Evolutionary conservation across 2,113 vertebrate genomes (phyloP).

Genomic region (Carettochelys insculpta): DNA sequence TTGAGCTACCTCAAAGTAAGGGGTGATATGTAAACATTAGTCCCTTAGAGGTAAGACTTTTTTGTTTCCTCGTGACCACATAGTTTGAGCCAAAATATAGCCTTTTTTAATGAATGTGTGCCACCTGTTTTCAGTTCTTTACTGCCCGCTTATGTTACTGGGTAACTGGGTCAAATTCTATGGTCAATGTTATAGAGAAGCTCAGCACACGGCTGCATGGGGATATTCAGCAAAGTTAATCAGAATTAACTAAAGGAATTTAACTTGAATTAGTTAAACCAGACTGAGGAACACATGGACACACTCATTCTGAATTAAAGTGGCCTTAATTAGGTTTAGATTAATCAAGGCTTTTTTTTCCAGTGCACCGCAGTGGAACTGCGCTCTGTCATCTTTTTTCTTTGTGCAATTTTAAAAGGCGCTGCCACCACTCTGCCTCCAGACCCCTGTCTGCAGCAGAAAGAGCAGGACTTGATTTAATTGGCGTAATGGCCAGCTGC

Average conservation of each 20-base stretch:
- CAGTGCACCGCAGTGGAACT: too few species aligned
- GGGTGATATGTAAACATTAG: background rate
- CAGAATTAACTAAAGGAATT: background rate
- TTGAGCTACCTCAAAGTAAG: background rate
- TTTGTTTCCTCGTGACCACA: background rate
- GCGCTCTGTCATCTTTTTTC: too few species aligned
- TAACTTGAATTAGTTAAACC: background rate
- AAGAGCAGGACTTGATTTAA: too few species aligned
- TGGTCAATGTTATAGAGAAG: background rate
- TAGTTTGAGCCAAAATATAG: background rate
- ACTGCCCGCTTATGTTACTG: rapidly evolving
- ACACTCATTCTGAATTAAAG: background rate
- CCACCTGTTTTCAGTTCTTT: background rate
- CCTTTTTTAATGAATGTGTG: background rate
- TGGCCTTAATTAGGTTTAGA: background rate
- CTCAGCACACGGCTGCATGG: background rate
- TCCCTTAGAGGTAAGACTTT: background rate
- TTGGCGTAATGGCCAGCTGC: too few species aligned
- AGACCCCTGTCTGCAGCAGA: too few species aligned
- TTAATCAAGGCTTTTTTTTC: too few species aligned
- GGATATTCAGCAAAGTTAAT: background rate
- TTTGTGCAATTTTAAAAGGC: too few species aligned
- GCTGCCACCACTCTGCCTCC: too few species aligned
- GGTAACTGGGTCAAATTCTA: background rate
- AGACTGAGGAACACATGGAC: background rate